Evolutionary conservation across 1,140 invertebrate genomes (phyloP).

Genomic region (Heliconius congener): DNA sequence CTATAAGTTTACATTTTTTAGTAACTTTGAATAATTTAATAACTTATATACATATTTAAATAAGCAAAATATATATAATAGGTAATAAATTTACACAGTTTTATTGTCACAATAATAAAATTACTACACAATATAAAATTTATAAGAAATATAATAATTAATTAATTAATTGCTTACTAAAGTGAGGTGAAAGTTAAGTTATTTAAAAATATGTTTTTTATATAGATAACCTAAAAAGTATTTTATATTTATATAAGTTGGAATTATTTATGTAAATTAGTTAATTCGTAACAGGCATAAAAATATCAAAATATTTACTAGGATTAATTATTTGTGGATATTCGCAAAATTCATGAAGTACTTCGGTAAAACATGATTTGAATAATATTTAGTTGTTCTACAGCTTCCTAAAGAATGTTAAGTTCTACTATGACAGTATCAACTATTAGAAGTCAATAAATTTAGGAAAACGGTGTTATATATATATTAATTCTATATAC

Average conservation of each 20-base stretch:
- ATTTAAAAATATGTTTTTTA: constrained; percentile 2
- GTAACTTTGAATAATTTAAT: constrained; percentile 37
- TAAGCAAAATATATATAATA: constrained; percentile 23
- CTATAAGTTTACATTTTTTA: constrained; percentile 27
- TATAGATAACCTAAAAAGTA: not conserved
- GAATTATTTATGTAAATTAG: not conserved
- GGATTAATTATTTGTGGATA: not conserved
- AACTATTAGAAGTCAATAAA: not conserved
- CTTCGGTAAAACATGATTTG: not conserved
- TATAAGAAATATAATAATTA: constrained; percentile 9
- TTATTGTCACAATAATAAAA: constrained; percentile 48
- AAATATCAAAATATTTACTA: not conserved
- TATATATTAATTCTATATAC: not conserved
- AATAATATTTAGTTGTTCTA: not conserved
- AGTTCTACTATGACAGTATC: not conserved
- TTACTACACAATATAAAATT: not conserved
- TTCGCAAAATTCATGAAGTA: not conserved
- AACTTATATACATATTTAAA: constrained; percentile 36
- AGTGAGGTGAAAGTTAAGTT: not conserved
- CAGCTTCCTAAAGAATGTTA: not conserved
- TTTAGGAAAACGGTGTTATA: not conserved
- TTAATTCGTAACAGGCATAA: not conserved
- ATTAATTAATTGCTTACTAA: constrained; percentile 12
- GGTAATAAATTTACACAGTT: constrained; percentile 39
- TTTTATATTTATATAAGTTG: not conserved